A percentile compares a stretch with the other conserved stretches of the same genome.
Conservation (phyloP, 2,888 invertebrate genomes). For the Drosophila flavopinicola region DNA sequence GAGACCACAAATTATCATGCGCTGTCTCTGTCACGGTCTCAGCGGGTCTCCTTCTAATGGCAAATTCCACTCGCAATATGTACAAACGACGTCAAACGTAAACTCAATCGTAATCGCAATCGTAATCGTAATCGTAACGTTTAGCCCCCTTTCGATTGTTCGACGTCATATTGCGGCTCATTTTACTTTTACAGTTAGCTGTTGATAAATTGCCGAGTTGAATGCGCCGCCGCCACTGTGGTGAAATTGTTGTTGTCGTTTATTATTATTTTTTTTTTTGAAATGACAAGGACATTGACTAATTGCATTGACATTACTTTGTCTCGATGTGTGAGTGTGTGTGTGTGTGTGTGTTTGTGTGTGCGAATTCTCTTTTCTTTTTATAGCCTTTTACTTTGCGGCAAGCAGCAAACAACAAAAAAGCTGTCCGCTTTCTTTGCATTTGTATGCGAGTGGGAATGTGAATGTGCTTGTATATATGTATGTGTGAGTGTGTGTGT, state of each 20-base stretch:
- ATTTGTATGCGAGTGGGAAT: slow-evolving; percentile 16
- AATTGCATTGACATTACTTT: slow-evolving; percentile 81
- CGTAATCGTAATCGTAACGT: slow-evolving; percentile 24
- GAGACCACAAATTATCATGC: slow-evolving; percentile 53
- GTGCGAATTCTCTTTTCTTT: slow-evolving; percentile 61
- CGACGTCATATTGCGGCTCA: slow-evolving; percentile 62
- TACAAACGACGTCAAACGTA: slow-evolving; percentile 5
- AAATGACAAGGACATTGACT: slow-evolving; percentile 79
- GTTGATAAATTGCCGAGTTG: slow-evolving; percentile 33
- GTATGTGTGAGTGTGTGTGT: slow-evolving; percentile 17
- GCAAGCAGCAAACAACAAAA: slow-evolving; percentile 62
- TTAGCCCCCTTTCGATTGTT: slow-evolving; percentile 8
- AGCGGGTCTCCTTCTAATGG: slow-evolving; percentile 24
- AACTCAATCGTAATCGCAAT: slow-evolving; percentile 26
- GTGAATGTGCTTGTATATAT: neutral
- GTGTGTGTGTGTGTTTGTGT: slow-evolving; percentile 18
- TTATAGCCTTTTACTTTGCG: slow-evolving; percentile 67
- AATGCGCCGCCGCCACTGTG: slow-evolving; percentile 25
- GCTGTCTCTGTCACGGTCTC: slow-evolving; percentile 20
- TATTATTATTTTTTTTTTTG: slow-evolving; percentile 29
- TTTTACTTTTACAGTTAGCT: slow-evolving; percentile 65
- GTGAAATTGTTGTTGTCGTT: slow-evolving; percentile 47
- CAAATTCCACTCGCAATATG: slow-evolving; percentile 54
- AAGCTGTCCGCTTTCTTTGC: slow-evolving; percentile 21
- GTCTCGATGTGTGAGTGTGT: slow-evolving; percentile 28